These are phyloP conservation scores for Ochropacha duplaris DNA, from an alignment of 2,888 invertebrate species.

Conservation along the genomic window DNA sequence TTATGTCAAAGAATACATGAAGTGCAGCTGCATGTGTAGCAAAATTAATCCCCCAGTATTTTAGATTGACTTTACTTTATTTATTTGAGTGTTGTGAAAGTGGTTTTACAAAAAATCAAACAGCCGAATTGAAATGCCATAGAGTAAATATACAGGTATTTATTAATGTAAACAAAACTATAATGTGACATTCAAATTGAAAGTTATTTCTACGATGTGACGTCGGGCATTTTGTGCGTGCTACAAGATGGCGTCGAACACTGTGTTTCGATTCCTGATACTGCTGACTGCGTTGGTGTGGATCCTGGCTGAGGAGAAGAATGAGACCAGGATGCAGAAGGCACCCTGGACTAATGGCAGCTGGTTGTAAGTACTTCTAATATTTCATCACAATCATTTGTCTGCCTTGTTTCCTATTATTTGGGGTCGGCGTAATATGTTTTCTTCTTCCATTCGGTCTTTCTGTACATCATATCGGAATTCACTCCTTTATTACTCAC, in stretches of 20 bases:
- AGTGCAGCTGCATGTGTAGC: no score
- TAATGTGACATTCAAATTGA: neutral
- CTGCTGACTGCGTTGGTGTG: slow-evolving; percentile 63
- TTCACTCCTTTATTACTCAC: no score
- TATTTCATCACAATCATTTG: no score
- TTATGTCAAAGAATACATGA: no score
- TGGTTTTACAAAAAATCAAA: no score
- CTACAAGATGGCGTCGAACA: slow-evolving; percentile 60
- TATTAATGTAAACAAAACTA: neutral
- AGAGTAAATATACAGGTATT: neutral
- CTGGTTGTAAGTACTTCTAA: slow-evolving; percentile 68
- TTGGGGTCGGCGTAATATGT: no score
- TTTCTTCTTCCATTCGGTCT: no score
- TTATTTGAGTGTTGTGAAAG: no score
- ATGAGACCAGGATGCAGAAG: slow-evolving; percentile 37
- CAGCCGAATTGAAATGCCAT: neutral
- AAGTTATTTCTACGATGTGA: slow-evolving; percentile 16
- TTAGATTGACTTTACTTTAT: no score
- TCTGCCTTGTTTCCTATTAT: no score
- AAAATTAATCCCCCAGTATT: no score
- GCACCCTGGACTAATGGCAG: slow-evolving; percentile 72
- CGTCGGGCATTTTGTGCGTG: slow-evolving; percentile 26
- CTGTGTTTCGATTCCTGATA: slow-evolving; percentile 64
- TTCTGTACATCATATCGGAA: no score
- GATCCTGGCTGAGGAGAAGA: slow-evolving; percentile 52